These are phyloP conservation scores for Nanorana parkeri DNA, from an alignment of 2,113 vertebrate species.

Conservation along the genomic window DNA sequence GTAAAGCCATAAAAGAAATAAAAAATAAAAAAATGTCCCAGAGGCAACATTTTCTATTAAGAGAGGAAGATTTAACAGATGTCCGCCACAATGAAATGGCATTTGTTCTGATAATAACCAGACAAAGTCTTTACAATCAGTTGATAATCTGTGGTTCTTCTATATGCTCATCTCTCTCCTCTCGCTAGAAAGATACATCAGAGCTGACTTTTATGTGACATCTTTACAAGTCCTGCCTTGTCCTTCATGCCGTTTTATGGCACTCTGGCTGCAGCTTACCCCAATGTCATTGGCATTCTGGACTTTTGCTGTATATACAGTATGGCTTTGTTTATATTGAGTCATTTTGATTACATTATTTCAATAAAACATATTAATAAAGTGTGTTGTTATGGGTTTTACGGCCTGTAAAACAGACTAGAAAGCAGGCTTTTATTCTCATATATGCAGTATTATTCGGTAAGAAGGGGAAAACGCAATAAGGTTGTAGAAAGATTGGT, in stretches of 20 bases:
- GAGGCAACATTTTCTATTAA: conserved; percentile 71
- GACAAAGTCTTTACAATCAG: conserved; percentile 61
- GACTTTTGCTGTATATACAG: conserved; percentile 21
- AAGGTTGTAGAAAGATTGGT: no score
- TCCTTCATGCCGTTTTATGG: conserved; percentile 39
- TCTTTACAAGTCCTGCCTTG: conserved; percentile 44
- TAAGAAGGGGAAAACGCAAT: no score
- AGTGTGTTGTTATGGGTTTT: background rate
- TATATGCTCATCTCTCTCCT: conserved; percentile 53
- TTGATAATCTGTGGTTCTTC: conserved; percentile 61
- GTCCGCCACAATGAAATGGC: conserved; percentile 63
- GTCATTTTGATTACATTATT: background rate
- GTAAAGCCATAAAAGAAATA: conserved; percentile 61
- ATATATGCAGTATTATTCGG: no score
- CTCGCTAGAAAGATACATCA: conserved; percentile 59
- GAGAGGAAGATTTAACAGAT: conserved; percentile 67
- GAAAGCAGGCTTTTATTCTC: background rate
- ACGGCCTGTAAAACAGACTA: background rate
- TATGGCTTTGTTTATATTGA: no score
- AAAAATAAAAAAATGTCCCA: conserved; percentile 58
- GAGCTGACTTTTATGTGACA: conserved; percentile 61
- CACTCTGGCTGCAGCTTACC: conserved; percentile 57
- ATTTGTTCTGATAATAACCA: conserved; percentile 64
- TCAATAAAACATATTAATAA: background rate
- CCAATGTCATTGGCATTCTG: conserved; percentile 30